A percentile compares a stretch with the other conserved stretches of the same genome.
These are phyloP conservation scores for Odontomachus brunneus DNA, from an alignment of 1,140 invertebrate species.

Conservation along the genomic window DNA sequence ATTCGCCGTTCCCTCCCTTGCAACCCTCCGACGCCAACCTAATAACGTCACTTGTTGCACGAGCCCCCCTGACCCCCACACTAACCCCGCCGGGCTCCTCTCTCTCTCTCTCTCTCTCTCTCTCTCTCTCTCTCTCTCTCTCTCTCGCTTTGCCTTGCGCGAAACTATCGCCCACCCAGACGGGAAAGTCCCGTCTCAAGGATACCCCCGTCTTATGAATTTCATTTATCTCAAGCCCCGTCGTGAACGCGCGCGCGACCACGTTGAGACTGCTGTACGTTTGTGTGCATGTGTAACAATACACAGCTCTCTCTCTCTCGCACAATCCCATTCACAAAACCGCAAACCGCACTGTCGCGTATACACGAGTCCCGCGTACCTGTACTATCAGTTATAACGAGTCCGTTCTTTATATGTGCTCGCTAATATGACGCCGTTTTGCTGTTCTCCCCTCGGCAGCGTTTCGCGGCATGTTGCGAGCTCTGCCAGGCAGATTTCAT, in stretches of 20 bases:
- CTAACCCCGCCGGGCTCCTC: conserved; percentile 39
- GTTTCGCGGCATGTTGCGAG: background rate
- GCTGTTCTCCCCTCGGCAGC: background rate
- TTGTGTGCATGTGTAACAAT: background rate
- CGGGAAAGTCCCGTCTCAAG: conserved; percentile 71
- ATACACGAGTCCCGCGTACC: background rate
- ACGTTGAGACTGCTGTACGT: background rate
- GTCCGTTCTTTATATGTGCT: background rate
- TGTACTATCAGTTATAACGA: background rate
- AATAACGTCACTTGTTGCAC: conserved; percentile 84
- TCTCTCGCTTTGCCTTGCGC: conserved; percentile 58
- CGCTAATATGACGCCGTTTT: background rate
- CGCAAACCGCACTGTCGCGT: background rate
- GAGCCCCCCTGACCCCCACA: conserved; percentile 63
- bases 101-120: conserved; percentile 42
- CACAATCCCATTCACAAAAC: background rate
- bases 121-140: too few species aligned
- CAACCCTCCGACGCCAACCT: conserved; percentile 73
- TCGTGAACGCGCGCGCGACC: conserved; percentile 12
- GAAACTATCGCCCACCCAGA: conserved; percentile 76
- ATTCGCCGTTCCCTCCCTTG: conserved; percentile 76
- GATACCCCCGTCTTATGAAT: conserved; percentile 74
- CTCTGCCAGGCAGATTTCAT: background rate
- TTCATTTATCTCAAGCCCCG: conserved; percentile 72
- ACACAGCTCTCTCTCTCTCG: background rate